Percentiles rank a stretch among this genome's conserved stretches.
phyloP scores from a whole-genome alignment of 2,797 vertebrate genomes.

The Gadopsis marmoratus region DNA sequence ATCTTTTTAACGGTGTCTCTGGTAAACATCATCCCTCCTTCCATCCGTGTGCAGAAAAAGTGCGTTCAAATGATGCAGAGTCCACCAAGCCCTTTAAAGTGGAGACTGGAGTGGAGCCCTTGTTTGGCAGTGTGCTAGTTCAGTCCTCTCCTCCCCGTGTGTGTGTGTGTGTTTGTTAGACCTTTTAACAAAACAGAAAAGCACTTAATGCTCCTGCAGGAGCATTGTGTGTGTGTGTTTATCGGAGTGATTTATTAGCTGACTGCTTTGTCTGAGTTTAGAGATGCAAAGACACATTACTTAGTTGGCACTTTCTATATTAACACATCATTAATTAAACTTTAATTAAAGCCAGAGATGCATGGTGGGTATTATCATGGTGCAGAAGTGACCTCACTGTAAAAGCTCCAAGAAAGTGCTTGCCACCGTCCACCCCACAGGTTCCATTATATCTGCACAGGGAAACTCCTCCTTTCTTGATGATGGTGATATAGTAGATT shows the following conservation, averaged over 20 bases:
- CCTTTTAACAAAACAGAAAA: constrained; percentile 68
- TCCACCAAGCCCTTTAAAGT: constrained; percentile 81
- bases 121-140: constrained; percentile 61
- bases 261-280: constrained; percentile 47
- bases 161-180: constrained; percentile 39
- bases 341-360: constrained; percentile 39
- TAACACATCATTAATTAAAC: constrained; percentile 20
- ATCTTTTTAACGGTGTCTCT: constrained; percentile 39
- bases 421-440: neutral
- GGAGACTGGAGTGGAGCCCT: constrained; percentile 68
- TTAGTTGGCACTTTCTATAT: constrained; percentile 35
- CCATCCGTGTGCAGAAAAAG: constrained; percentile 66
- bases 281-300: constrained; percentile 51
- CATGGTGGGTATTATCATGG: neutral
- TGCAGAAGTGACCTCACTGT: constrained; percentile 14
- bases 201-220: constrained; percentile 69
- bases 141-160: constrained; percentile 48
- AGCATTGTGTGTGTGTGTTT: constrained; percentile 36
- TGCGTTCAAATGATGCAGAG: constrained; percentile 68
- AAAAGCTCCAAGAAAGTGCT: constrained; percentile 18
- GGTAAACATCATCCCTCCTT: constrained; percentile 48
- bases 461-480: neutral
- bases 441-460: constrained; percentile 19
- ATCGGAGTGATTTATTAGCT: constrained; percentile 45
- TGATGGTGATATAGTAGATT: neutral